Conservation (phyloP, 2,888 invertebrate genomes). For the Cosmopolites sordidus region DNA sequence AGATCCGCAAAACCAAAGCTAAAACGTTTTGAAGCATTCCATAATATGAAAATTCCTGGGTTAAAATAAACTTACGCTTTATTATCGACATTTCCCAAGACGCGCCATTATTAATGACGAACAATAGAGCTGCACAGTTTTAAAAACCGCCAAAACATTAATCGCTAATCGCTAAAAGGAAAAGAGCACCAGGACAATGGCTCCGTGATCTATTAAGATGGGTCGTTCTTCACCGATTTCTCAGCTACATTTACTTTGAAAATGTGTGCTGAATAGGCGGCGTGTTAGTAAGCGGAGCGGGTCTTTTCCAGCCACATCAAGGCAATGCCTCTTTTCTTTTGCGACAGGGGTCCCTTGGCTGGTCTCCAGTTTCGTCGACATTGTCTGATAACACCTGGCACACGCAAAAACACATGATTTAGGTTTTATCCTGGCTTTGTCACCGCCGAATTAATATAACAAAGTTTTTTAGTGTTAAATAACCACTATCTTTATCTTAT, state of each 20-base stretch:
- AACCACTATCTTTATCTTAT: too few species aligned
- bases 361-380: conserved; percentile 34
- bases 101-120: conserved; percentile 7
- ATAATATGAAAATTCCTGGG: background rate
- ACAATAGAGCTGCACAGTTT: conserved; percentile 14
- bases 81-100: conserved; percentile 6
- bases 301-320: conserved; percentile 21
- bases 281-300: conserved; percentile 15
- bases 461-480: too few species aligned
- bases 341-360: conserved; percentile 33
- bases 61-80: background rate
- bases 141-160: conserved; percentile 41
- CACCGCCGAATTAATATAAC: background rate
- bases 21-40: too few species aligned
- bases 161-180: conserved; percentile 46
- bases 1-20: too few species aligned
- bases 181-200: conserved; percentile 44
- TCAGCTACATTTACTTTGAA: conserved; percentile 51
- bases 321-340: conserved; percentile 30
- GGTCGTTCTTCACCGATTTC: conserved; percentile 51
- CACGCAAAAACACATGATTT: conserved; percentile 24
- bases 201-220: conserved; percentile 48
- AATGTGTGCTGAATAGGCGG: conserved; percentile 45
- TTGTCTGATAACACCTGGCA: conserved; percentile 36
- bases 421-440: conserved; percentile 3